These are phyloP conservation scores for Melanerpes aurifrons DNA, from an alignment of 2,113 vertebrate genomes.

Conservation along the genomic window DNA sequence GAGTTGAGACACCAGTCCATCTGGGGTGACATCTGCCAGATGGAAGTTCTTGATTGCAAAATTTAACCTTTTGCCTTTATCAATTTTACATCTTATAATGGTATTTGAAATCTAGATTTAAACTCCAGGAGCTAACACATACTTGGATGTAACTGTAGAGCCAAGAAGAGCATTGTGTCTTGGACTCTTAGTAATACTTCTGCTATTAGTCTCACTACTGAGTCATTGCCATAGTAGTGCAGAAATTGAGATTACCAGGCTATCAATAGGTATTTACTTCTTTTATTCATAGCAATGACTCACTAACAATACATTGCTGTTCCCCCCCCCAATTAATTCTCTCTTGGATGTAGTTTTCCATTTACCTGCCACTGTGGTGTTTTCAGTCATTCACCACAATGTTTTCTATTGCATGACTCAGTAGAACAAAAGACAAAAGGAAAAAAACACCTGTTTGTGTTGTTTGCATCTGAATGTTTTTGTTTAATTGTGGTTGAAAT, in stretches of 20 bases:
- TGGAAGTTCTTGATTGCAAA: background rate
- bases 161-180: background rate
- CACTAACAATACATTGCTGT: background rate
- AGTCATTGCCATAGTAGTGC: background rate
- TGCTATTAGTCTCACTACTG: background rate
- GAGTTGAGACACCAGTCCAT: background rate
- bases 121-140: background rate
- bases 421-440: conserved; percentile 9
- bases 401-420: conserved; percentile 33
- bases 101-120: background rate
- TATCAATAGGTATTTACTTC: conserved; percentile 15
- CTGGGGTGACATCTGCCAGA: background rate
- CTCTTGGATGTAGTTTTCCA: background rate
- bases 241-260: conserved; percentile 5
- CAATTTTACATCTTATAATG: background rate
- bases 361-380: conserved; percentile 6
- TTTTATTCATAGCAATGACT: conserved; percentile 58
- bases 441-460: background rate
- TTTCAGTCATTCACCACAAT: background rate
- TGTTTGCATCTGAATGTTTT: background rate
- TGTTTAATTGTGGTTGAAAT: background rate
- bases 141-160: background rate
- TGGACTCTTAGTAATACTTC: background rate
- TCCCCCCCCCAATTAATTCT: background rate
- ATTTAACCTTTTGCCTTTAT: background rate